phyloP scores from a whole-genome alignment of 2,888 invertebrate genomes.

The Lampropteryx suffumata region DNA sequence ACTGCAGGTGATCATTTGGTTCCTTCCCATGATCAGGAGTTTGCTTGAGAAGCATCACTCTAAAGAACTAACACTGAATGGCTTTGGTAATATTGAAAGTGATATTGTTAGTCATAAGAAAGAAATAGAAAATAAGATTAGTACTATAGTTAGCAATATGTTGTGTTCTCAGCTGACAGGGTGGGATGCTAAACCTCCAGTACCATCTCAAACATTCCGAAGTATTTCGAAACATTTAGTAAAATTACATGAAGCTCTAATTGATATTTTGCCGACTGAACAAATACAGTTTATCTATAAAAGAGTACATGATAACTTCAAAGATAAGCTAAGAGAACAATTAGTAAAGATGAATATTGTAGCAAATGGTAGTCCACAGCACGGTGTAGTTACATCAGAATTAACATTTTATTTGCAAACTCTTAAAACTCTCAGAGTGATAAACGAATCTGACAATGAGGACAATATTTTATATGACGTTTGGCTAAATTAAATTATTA shows the following conservation, averaged over 20 bases:
- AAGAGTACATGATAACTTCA: slow-evolving; percentile 92
- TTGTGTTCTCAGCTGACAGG: slow-evolving; percentile 90
- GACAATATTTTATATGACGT: slow-evolving; percentile 92
- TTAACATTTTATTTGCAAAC: slow-evolving; percentile 95
- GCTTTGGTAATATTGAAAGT: slow-evolving; percentile 88
- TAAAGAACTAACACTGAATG: slow-evolving; percentile 72
- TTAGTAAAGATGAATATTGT: slow-evolving; percentile 93
- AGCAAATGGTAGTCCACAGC: slow-evolving; percentile 98
- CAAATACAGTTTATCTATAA: slow-evolving; percentile 90
- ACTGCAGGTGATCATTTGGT: slow-evolving; percentile 90
- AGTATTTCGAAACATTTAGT: slow-evolving; percentile 94
- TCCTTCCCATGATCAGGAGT: slow-evolving; percentile 87
- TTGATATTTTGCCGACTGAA: slow-evolving; percentile 90
- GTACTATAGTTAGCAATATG: slow-evolving; percentile 93
- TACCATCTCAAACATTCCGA: slow-evolving; percentile 95
- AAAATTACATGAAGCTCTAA: slow-evolving; percentile 95
- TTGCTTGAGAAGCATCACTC: slow-evolving; percentile 86
- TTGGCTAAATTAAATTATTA: slow-evolving; percentile 85
- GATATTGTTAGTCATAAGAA: slow-evolving; percentile 94
- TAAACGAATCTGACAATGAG: slow-evolving; percentile 88
- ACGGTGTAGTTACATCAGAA: slow-evolving; percentile 96
- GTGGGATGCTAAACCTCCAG: slow-evolving; percentile 98
- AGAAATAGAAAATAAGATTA: slow-evolving; percentile 96
- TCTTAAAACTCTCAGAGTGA: slow-evolving; percentile 89
- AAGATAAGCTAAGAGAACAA: slow-evolving; percentile 92